phyloP scores from a whole-genome alignment of 1,140 invertebrate species.

The Neuroterus valhalla region DNA sequence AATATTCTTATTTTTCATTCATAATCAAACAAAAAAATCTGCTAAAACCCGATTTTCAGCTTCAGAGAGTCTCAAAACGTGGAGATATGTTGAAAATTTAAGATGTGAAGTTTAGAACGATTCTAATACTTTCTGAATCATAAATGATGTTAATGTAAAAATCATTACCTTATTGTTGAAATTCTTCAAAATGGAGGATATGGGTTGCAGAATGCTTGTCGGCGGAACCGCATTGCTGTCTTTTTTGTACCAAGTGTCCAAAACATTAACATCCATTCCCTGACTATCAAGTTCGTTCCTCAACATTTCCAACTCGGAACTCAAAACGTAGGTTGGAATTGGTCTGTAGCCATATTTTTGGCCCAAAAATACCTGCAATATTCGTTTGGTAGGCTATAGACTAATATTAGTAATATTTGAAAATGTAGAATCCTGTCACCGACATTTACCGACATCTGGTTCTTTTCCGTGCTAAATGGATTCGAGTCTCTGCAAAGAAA shows the following conservation, averaged over 20 bases:
- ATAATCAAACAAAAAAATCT: conserved; percentile 17
- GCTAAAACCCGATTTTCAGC: too few relatives aligned
- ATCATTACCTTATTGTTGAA: conserved; percentile 95
- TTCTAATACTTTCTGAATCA: too few relatives aligned
- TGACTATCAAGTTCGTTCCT: conserved; percentile 85
- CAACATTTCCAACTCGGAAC: conserved; percentile 93
- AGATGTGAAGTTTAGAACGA: too few relatives aligned
- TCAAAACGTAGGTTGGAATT: conserved; percentile 95
- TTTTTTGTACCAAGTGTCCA: conserved; percentile 97
- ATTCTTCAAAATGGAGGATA: conserved; percentile 96
- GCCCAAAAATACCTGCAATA: conserved; percentile 89
- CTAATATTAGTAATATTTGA: too few relatives aligned
- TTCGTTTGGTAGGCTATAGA: background rate
- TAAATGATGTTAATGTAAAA: conserved; percentile 19
- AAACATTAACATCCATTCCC: conserved; percentile 87
- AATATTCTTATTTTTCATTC: conserved; percentile 15
- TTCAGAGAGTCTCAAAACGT: too few relatives aligned
- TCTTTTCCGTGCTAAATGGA: too few relatives aligned
- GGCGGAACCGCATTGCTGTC: conserved; percentile 96
- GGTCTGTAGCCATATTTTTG: conserved; percentile 99
- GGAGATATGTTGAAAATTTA: too few relatives aligned
- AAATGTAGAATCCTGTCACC: too few relatives aligned
- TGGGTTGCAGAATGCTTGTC: conserved; percentile 95
- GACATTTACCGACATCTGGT: too few relatives aligned
- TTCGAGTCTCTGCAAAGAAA: too few relatives aligned